Conservation (phyloP, 1,140 invertebrate genomes). For the Lepidotrigona ventralis region DNA sequence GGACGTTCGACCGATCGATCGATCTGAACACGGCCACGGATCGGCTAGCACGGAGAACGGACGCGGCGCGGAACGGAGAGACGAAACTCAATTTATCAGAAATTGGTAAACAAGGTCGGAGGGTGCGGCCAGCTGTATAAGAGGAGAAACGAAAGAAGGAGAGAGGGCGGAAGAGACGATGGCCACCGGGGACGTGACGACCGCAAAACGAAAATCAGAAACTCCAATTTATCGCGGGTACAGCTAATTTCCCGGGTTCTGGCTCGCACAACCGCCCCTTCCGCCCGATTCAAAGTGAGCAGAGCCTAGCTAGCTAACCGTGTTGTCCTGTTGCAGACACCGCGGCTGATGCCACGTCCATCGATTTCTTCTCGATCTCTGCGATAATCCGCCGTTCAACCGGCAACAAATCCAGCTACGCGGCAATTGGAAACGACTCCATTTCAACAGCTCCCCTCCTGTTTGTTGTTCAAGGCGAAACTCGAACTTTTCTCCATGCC, state of each 20-base stretch:
- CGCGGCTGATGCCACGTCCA: neutral
- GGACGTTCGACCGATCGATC: neutral
- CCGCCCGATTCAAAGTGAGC: neutral
- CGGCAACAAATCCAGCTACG: constrained; percentile 18
- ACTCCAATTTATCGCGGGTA: constrained; percentile 68
- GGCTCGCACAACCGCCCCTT: constrained; percentile 4
- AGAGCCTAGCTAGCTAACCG: neutral
- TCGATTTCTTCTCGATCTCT: constrained; percentile 52
- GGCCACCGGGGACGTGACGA: constrained; percentile 64
- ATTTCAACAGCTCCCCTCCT: no score
- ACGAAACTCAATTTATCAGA: constrained; percentile 68
- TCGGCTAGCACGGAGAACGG: neutral
- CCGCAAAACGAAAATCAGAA: constrained; percentile 69
- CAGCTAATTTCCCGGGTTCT: constrained; percentile 66
- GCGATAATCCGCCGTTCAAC: constrained; percentile 57
- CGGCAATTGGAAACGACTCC: constrained; percentile 45
- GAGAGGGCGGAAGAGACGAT: constrained; percentile 4
- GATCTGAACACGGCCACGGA: constrained; percentile 7
- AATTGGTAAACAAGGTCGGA: constrained; percentile 67
- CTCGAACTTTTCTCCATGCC: no score
- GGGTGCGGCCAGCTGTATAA: neutral
- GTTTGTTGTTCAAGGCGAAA: no score
- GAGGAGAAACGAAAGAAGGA: neutral
- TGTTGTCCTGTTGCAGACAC: constrained; percentile 25
- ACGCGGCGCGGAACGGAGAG: constrained; percentile 36